Percentiles rank a stretch among this genome's conserved stretches.
Conservation (phyloP, 2,797 vertebrate genomes). For the Coregonus sp. region DNA sequence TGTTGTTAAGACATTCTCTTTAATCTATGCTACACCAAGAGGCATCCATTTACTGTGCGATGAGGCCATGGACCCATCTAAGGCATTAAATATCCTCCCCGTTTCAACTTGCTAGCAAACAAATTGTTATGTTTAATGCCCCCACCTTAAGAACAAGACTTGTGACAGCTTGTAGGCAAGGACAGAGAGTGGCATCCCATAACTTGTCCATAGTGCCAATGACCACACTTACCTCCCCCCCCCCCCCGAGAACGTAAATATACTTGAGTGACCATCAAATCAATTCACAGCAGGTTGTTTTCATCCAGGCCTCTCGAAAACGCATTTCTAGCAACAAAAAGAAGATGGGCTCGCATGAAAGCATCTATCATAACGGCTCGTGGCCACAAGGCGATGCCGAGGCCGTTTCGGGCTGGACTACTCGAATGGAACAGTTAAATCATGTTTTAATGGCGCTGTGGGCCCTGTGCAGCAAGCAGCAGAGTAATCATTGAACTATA, state of each 20-base stretch:
- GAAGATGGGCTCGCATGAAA: neutral
- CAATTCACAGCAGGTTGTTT: neutral
- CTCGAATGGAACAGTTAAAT: neutral
- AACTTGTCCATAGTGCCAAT: neutral
- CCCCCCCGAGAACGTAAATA: neutral
- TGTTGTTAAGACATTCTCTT: neutral
- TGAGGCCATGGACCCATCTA: neutral
- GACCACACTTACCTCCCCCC: neutral
- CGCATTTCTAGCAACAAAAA: neutral
- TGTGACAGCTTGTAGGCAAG: neutral
- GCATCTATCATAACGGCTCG: neutral
- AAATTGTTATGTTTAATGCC: neutral
- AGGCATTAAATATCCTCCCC: neutral
- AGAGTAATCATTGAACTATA: neutral
- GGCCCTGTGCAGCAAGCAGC: neutral
- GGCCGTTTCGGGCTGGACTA: neutral
- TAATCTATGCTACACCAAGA: neutral
- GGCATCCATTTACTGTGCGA: neutral
- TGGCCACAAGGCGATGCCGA: neutral
- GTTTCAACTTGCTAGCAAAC: neutral
- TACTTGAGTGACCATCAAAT: slow-evolving; percentile 6
- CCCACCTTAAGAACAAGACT: neutral
- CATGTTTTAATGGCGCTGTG: neutral
- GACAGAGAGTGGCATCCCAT: neutral
- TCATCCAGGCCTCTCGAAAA: neutral